Evolutionary conservation across 2,113 vertebrate species (phyloP).

Genomic region (Microcebus lehilahytsara): DNA sequence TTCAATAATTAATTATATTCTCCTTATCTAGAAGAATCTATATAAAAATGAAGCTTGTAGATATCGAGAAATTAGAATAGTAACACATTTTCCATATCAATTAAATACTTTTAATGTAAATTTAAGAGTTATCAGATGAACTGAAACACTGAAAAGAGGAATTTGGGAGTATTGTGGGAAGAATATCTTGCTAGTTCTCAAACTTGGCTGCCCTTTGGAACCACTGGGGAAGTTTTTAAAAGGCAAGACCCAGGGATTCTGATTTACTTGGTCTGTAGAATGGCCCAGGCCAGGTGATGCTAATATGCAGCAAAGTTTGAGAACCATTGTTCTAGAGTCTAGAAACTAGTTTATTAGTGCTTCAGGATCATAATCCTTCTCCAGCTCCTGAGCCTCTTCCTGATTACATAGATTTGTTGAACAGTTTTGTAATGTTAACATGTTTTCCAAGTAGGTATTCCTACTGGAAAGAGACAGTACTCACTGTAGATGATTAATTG

Average conservation of each 20-base stretch:
- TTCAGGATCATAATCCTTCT: not conserved
- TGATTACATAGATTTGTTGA: not conserved
- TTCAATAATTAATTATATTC: slow-evolving; percentile 12
- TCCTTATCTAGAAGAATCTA: not conserved
- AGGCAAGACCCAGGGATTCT: not conserved
- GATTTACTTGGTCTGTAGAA: not conserved
- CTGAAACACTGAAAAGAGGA: not conserved
- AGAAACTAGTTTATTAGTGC: not conserved
- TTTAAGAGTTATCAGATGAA: not conserved
- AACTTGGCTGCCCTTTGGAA: not conserved
- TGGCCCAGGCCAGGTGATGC: not conserved
- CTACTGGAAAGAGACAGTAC: not conserved
- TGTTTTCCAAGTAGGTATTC: not conserved
- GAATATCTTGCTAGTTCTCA: not conserved
- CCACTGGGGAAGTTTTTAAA: not conserved
- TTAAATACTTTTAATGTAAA: not conserved
- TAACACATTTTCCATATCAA: not conserved
- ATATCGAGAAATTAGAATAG: not conserved
- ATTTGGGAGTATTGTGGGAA: not conserved
- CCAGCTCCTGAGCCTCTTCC: not conserved
- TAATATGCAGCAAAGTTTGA: not conserved
- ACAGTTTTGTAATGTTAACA: slow-evolving; percentile 4
- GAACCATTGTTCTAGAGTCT: not conserved
- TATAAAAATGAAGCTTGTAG: not conserved
- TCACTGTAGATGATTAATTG: not conserved